Percentiles rank a stretch among this genome's conserved stretches.
Evolutionary conservation across 2,888 invertebrate genomes (phyloP).

Genomic region (Rhyacophila evoluta): DNA sequence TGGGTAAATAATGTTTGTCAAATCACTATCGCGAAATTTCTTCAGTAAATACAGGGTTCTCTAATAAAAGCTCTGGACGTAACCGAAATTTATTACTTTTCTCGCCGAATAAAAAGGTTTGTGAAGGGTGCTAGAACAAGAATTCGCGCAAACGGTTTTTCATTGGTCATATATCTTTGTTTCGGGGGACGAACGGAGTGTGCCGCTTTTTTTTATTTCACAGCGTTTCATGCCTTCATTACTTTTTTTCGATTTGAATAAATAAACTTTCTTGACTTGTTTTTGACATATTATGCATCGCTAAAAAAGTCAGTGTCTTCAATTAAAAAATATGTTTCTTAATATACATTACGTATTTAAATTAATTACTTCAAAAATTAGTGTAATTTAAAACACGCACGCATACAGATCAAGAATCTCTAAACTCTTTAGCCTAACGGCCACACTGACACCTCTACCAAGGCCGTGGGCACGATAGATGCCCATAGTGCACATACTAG

Average conservation of each 20-base stretch:
- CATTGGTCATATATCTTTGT: constrained; percentile 30
- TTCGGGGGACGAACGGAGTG: constrained; percentile 6
- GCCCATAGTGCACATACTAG: too few relatives aligned
- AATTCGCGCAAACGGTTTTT: constrained; percentile 23
- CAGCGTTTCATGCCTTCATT: background rate
- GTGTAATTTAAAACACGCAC: too few relatives aligned
- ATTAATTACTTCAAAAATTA: too few relatives aligned
- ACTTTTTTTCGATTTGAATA: background rate
- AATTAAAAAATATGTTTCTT: too few relatives aligned
- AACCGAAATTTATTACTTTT: constrained; percentile 25
- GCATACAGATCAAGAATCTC: too few relatives aligned
- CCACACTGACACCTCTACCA: too few relatives aligned
- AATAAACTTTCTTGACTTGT: too few relatives aligned
- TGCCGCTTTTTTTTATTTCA: background rate
- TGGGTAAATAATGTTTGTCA: constrained; percentile 12
- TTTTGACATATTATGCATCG: too few relatives aligned
- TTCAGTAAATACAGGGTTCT: constrained; percentile 26
- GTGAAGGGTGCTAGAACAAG: constrained; percentile 21
- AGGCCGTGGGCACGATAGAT: too few relatives aligned
- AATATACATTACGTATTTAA: too few relatives aligned
- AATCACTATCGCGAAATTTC: background rate
- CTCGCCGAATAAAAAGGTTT: constrained; percentile 26
- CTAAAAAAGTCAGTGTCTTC: too few relatives aligned
- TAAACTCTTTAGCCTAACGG: too few relatives aligned
- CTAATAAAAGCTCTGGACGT: background rate